Base-by-base conservation (phyloP, 2,113 vertebrate genomes). In the Microtus pennsylvanicus region DNA sequence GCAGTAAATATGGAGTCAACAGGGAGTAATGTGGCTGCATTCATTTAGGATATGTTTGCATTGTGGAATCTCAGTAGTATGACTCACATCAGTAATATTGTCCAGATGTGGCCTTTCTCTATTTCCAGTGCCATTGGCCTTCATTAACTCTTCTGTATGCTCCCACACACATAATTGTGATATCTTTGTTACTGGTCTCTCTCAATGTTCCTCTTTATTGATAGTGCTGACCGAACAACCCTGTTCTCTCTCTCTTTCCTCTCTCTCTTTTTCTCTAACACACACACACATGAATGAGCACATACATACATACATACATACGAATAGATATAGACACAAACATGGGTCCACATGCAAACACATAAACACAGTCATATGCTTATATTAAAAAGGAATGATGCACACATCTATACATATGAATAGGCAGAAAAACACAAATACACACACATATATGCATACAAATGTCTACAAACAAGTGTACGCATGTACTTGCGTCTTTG, bases 401-500 rank as follows among this genome's bases (percentile, higher is more conserved):
- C 24, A 76, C 12, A 58, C 58, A 21, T 21, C 21, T 58, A 58
- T 58, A 21, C 19, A 58, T 21, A 21, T 21, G 58, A 58, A 58
- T 58, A 77, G 6, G 35, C 33, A 21, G 5, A 38, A 72, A 72
- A n/a, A 38, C 42, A 76, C 6, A 77, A 50, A 30, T 77, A 9
- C 16, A 7, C 2, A 16, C 3, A 30, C 28, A 47, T 8, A 28
- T 26, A 14, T 13, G 2, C 7, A 50, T 22, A 50, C 14, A 78
- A 0, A 3, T 33, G 1, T 28, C 6, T 33, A 7, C 28, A 50
- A 30, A 80, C 28, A 80, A 3, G n/a, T 21, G 9, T 50, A 55
- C 8, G 3, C 45, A 52, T 1, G 7, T 22, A 4, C 5, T 26
- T 21, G 30, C 33, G 2, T 19, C 63, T 5, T 16, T 42, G 14